phyloP scores from a whole-genome alignment of 1,140 invertebrate genomes.

The Ephestia elutella region DNA sequence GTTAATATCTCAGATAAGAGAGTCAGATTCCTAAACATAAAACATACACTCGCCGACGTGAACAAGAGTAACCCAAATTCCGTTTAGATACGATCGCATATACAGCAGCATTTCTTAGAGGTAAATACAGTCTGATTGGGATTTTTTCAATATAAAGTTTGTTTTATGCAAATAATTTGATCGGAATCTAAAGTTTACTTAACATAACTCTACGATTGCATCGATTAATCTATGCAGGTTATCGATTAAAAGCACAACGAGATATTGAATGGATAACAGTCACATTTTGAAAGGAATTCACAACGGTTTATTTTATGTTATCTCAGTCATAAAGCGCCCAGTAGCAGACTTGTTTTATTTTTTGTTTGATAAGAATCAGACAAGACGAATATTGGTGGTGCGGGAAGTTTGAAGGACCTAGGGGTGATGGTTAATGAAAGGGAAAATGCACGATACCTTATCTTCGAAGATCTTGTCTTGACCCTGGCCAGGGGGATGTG shows the following conservation, averaged over 20 bases:
- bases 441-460: no score
- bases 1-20: slow-evolving; percentile 67
- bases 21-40: slow-evolving; percentile 58
- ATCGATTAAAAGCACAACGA: slow-evolving; percentile 1
- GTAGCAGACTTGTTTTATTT: slow-evolving; percentile 1
- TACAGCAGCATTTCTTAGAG: slow-evolving; percentile 34
- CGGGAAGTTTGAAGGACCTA: no score
- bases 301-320: slow-evolving; percentile 2
- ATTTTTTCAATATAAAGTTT: slow-evolving; percentile 45
- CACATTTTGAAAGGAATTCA: slow-evolving; percentile 5
- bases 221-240: slow-evolving; percentile 10
- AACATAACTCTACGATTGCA: slow-evolving; percentile 6
- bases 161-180: slow-evolving; percentile 51
- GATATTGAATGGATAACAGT: not conserved
- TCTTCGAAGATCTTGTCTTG: no score
- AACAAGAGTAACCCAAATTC: slow-evolving; percentile 58
- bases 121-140: slow-evolving; percentile 40
- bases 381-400: no score
- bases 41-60: slow-evolving; percentile 50
- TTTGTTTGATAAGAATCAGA: slow-evolving; percentile 1
- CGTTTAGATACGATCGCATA: slow-evolving; percentile 57
- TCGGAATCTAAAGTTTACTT: slow-evolving; percentile 15
- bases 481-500: no score
- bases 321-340: slow-evolving; percentile 3
- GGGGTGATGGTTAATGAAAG: no score